phyloP scores from a whole-genome alignment of 2,888 invertebrate genomes.

The Lepidocyrtoides sp. region DNA sequence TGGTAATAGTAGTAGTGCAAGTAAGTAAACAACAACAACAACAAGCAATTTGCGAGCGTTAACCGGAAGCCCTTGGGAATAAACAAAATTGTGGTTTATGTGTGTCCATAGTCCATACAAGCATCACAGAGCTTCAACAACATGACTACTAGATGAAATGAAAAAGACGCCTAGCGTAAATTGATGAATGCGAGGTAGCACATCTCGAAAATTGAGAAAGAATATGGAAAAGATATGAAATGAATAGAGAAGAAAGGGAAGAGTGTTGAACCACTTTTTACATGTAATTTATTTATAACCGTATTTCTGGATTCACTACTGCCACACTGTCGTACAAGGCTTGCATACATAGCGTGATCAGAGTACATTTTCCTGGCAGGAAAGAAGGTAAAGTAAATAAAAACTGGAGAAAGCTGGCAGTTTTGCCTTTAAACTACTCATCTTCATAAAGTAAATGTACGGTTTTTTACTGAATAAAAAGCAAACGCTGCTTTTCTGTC shows the following conservation, averaged over 20 bases:
- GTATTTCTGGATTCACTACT: slow-evolving; percentile 2
- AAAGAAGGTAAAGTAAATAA: not conserved
- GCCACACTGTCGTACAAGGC: not conserved
- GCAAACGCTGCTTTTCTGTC: not conserved
- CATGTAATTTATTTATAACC: slow-evolving; percentile 18
- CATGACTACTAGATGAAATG: not conserved
- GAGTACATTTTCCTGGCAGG: not conserved
- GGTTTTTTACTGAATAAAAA: slow-evolving; percentile 53
- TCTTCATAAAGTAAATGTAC: slow-evolving; percentile 42
- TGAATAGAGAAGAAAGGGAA: not conserved
- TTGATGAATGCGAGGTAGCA: slow-evolving; percentile 16
- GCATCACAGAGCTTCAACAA: not conserved
- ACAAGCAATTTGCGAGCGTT: slow-evolving; percentile 9
- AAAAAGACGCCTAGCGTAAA: not conserved
- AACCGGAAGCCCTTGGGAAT: slow-evolving; percentile 2
- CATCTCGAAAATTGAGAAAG: not conserved
- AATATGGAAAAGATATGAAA: not conserved
- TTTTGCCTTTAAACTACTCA: not conserved
- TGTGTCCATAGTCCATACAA: not conserved
- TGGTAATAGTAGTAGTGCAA: not conserved
- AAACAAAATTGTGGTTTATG: slow-evolving; percentile 30
- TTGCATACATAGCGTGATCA: slow-evolving; percentile 27
- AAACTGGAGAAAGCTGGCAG: not conserved
- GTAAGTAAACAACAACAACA: slow-evolving; percentile 20
- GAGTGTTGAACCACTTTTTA: not conserved